These are phyloP conservation scores for Camponotus floridanus DNA, from an alignment of 1,140 invertebrate genomes.

Conservation along the genomic window DNA sequence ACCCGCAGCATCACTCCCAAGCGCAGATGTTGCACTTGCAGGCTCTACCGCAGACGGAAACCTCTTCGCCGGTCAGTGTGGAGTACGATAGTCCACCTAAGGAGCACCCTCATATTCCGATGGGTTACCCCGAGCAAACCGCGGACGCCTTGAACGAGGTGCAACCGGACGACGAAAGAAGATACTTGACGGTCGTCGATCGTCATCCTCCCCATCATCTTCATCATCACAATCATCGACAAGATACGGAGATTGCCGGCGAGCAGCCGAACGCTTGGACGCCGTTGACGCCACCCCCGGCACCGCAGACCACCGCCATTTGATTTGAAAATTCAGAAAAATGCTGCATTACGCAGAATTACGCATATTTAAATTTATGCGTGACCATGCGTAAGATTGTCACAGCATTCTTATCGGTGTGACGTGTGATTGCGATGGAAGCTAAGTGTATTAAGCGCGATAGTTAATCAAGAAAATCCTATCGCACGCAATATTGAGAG, in stretches of 20 bases:
- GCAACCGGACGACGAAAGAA: conserved; percentile 75
- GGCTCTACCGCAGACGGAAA: conserved; percentile 71
- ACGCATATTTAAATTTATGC: neutral
- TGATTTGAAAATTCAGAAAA: conserved; percentile 69
- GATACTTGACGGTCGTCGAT: conserved; percentile 79
- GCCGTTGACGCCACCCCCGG: conserved; percentile 81
- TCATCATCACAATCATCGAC: conserved; percentile 72
- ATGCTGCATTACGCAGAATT: neutral
- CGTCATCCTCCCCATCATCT: conserved; percentile 78
- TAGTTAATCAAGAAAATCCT: conserved; percentile 16
- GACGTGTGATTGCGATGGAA: neutral
- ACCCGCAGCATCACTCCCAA: conserved; percentile 69
- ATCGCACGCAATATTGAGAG: neutral
- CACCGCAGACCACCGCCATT: conserved; percentile 83
- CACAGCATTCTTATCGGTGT: neutral
- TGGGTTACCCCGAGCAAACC: conserved; percentile 76
- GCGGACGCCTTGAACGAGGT: conserved; percentile 74
- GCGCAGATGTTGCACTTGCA: conserved; percentile 78
- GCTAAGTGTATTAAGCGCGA: conserved; percentile 5
- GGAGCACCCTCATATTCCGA: conserved; percentile 77
- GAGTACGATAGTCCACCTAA: conserved; percentile 79
- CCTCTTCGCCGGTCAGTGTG: conserved; percentile 74
- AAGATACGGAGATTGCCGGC: conserved; percentile 61
- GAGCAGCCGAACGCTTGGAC: conserved; percentile 79
- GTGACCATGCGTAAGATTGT: neutral